phyloP scores from a whole-genome alignment of 2,797 vertebrate genomes.

The Gymnothorax javanicus region DNA sequence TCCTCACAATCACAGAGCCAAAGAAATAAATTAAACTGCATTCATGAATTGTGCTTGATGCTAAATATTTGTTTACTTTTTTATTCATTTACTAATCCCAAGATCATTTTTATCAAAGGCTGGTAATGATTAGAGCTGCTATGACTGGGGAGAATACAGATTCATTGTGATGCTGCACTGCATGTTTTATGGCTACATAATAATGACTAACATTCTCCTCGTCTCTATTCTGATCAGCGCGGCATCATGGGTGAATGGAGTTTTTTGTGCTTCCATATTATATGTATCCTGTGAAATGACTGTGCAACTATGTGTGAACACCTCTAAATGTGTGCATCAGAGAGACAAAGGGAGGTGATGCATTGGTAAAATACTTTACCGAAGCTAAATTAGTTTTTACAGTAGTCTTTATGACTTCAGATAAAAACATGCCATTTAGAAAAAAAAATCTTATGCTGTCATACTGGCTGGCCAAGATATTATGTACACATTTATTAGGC shows the following conservation, averaged over 20 bases:
- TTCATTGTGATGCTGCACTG: neutral
- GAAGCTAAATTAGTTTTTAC: too few relatives aligned
- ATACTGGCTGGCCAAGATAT: neutral
- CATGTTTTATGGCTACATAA: neutral
- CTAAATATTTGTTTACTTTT: neutral
- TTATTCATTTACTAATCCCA: neutral
- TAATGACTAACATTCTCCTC: neutral
- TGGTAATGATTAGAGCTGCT: neutral
- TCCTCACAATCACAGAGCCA: neutral
- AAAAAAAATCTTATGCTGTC: neutral
- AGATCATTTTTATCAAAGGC: neutral
- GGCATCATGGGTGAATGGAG: neutral
- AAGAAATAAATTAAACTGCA: neutral
- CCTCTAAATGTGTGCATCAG: too few relatives aligned
- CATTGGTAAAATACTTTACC: too few relatives aligned
- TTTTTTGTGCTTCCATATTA: neutral
- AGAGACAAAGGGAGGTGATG: too few relatives aligned
- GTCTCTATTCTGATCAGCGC: neutral
- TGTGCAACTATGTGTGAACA: too few relatives aligned
- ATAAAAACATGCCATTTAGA: neutral
- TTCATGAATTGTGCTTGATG: neutral
- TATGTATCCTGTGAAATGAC: too few relatives aligned
- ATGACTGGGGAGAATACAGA: neutral
- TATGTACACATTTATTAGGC: neutral
- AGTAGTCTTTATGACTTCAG: neutral